Evolutionary conservation across 2,888 invertebrate species (phyloP), one percentile per base, ranked within the genome.

Genomic region (Campopleginae sp.): DNA sequence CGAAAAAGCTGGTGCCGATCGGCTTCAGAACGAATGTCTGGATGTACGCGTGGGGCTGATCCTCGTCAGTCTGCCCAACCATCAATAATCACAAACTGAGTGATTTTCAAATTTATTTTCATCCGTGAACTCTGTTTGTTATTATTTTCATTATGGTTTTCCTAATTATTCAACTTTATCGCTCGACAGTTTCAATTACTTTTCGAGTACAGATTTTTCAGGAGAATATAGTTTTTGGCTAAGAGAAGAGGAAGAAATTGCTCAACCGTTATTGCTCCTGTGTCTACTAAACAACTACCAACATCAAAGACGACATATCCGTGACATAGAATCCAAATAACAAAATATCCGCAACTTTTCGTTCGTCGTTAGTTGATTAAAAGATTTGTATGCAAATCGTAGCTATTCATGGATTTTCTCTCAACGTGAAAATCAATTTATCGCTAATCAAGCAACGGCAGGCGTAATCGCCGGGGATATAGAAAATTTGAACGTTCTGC

Each of bases 21-120:
- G 98, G 98, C 95, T 97, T 98, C 95, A 99, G 95, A 91, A 98
- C 96, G 96, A 99, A 99, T 89, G 97, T 97, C 95, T 99, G 98
- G 93, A 96, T 96, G 95, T 98, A 99, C 89, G 97, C 97, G 94
- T 98, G 98, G 90, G 98, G 97, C 92, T 97, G 97, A 95, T 99
- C 98, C 91, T 98, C 98, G 94, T 98, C 98, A 90, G 98, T 98
- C 98, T 98, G 95, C 94, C 94, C 94, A 93, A 94, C 94, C 87
- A 94, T 92, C 93, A 93, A 93, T 87, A 92, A 92, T 92, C 90
- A 92, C 86, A 89, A 88, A 91, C 91, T 92, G 88, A 91, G 90
- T 76, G 72, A 31, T 23, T 79, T 79, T 71, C 74, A 51, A 54
- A 58, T 84, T 68, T 46, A 65, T 48, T 27, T 46, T 23, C 38